Percentiles rank a stretch among this genome's conserved stretches.
These are phyloP conservation scores for Hippolais icterina DNA, from an alignment of 2,113 vertebrate species.

Conservation along the genomic window DNA sequence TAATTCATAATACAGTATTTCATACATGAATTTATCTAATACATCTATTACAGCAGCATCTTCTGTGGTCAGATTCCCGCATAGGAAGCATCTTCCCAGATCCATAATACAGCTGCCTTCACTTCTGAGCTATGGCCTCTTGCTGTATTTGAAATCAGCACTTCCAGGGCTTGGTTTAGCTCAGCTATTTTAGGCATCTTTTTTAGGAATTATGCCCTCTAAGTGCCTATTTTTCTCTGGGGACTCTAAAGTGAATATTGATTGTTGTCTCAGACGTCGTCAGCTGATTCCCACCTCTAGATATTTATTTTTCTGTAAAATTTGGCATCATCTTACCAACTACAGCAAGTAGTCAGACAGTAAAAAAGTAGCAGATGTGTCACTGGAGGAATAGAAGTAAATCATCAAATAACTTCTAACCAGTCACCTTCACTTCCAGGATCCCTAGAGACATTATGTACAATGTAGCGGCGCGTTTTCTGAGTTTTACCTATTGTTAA, in stretches of 20 bases:
- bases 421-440: background rate
- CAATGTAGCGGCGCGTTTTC: no score
- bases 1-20: no score
- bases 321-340: background rate
- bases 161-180: background rate
- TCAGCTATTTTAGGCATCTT: slow-evolving; percentile 22
- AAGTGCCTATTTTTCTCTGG: background rate
- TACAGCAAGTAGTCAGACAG: background rate
- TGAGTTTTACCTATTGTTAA: no score
- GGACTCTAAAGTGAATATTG: slow-evolving; percentile 4
- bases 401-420: background rate
- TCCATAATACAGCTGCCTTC: background rate
- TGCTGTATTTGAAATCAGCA: background rate
- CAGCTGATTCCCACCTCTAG: background rate
- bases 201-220: background rate
- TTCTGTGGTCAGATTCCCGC: background rate
- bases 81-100: background rate
- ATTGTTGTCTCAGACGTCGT: background rate
- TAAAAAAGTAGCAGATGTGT: background rate
- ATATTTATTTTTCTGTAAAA: background rate
- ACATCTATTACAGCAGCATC: no score
- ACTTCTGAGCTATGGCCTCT: background rate
- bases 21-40: no score
- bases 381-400: background rate
- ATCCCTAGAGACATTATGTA: background rate